Conservation (phyloP, 2,113 vertebrate genomes). For the Phylloscopus trochilus region DNA sequence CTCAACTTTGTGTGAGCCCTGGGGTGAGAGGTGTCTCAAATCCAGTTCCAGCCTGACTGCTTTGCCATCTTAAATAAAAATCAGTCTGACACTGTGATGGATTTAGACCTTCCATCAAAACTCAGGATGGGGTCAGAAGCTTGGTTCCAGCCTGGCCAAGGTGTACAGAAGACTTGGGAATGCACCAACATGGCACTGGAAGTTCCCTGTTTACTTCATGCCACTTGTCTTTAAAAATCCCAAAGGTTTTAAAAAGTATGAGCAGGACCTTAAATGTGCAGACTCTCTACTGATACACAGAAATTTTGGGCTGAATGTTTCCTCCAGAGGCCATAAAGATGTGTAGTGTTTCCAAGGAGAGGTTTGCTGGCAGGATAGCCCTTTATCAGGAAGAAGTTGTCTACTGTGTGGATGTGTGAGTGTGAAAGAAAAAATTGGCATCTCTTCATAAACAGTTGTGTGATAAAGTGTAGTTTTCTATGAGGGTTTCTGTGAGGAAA, state of each 20-base stretch:
- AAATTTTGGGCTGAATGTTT: background rate
- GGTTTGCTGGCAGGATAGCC: background rate
- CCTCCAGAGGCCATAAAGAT: background rate
- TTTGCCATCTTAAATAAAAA: background rate
- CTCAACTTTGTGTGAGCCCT: background rate
- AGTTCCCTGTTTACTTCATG: background rate
- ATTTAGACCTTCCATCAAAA: background rate
- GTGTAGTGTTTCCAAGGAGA: background rate
- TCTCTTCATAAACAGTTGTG: background rate
- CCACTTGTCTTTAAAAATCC: background rate
- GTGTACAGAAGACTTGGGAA: background rate
- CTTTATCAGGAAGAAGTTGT: background rate
- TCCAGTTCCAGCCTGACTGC: background rate
- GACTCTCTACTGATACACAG: background rate
- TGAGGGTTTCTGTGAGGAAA: background rate
- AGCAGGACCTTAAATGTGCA: background rate
- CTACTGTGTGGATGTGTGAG: background rate
- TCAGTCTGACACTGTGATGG: background rate
- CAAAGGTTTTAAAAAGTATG: background rate
- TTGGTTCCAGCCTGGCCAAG: background rate
- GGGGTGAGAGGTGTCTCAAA: background rate
- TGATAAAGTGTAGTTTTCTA: background rate
- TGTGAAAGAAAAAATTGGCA: background rate
- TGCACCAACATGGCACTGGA: background rate
- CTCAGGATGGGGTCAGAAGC: fast-evolving